These are phyloP conservation scores for Zonitis immaculata DNA, from an alignment of 2,888 invertebrate species.

Conservation along the genomic window DNA sequence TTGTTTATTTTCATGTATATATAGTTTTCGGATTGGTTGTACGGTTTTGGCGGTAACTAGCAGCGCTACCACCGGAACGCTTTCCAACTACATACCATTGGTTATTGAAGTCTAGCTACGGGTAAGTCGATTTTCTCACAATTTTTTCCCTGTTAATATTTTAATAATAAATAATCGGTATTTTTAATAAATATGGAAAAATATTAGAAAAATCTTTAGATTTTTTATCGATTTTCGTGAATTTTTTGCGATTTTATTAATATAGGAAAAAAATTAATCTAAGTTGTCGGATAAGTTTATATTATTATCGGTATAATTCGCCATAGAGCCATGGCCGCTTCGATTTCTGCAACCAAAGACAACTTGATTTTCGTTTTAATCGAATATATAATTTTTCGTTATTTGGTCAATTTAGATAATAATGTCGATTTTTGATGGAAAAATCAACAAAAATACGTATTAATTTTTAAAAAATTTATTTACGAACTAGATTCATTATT, in stretches of 20 bases:
- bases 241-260: neutral
- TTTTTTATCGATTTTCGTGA: no score
- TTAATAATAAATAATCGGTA: no score
- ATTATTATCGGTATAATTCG: no score
- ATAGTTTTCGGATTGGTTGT: no score
- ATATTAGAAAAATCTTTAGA: no score
- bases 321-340: constrained; percentile 43
- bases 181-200: no score
- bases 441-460: constrained; percentile 39
- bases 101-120: constrained; percentile 21
- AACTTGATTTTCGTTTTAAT: constrained; percentile 23
- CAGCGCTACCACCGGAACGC: constrained; percentile 45
- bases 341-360: constrained; percentile 29
- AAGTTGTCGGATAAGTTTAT: no score
- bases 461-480: constrained; percentile 25
- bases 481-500: constrained; percentile 15
- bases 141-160: no score
- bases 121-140: constrained; percentile 40
- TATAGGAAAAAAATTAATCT: neutral
- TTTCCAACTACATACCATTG: constrained; percentile 29
- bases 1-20: constrained; percentile 32
- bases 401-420: no score
- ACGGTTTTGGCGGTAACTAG: constrained; percentile 43
- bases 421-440: constrained; percentile 24
- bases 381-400: no score